Percentiles rank a stretch among this genome's conserved stretches.
These are phyloP conservation scores for Ectropis crepuscularia DNA, from an alignment of 2,888 invertebrate species.

Conservation along the genomic window DNA sequence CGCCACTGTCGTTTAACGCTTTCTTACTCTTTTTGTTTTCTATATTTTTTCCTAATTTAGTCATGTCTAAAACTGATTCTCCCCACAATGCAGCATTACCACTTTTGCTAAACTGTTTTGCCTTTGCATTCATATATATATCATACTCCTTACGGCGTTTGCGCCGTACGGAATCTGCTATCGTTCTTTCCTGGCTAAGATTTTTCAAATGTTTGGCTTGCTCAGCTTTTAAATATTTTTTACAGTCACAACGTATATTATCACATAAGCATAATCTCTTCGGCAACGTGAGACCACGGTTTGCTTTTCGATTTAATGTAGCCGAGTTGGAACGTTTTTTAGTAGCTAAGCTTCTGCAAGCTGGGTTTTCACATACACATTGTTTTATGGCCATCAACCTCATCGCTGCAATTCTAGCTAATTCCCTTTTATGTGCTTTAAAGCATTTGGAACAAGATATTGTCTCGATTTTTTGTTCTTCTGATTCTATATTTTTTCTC, in stretches of 20 bases:
- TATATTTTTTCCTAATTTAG: background rate
- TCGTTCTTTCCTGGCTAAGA: background rate
- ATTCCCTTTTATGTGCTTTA: constrained; percentile 1
- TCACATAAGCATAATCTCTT: background rate
- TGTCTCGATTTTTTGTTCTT: constrained; percentile 1
- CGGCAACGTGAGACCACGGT: background rate
- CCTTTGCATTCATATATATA: constrained; percentile 5
- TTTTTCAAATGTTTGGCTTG: background rate
- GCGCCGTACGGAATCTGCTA: background rate
- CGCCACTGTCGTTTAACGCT: background rate
- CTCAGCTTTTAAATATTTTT: background rate
- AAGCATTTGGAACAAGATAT: constrained; percentile 3
- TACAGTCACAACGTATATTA: background rate
- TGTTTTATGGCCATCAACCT: background rate
- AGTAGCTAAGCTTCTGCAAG: constrained; percentile 1
- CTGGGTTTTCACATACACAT: constrained; percentile 8
- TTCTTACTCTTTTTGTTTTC: background rate
- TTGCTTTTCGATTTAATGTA: background rate
- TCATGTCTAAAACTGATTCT: constrained; percentile 9
- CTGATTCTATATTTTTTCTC: background rate
- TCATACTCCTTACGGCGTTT: constrained; percentile 1
- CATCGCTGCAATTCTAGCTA: background rate
- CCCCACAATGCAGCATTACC: constrained; percentile 1
- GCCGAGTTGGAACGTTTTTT: background rate
- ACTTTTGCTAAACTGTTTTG: background rate